These are phyloP conservation scores for Macrotrachela quadricornifera DNA, from an alignment of 1,140 invertebrate genomes.

Conservation along the genomic window DNA sequence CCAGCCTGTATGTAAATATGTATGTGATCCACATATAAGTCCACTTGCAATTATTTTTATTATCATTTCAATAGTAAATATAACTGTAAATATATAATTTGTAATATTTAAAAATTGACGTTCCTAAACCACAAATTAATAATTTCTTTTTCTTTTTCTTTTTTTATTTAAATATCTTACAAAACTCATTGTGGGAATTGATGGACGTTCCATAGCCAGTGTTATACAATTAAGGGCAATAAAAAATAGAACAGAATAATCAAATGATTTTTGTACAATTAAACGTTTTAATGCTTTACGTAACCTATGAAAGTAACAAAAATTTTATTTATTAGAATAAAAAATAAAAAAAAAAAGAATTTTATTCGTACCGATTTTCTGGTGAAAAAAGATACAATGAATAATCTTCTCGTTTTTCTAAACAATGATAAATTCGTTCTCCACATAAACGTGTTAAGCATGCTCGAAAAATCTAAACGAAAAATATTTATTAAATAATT, in stretches of 20 bases:
- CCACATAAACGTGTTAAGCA: too few species aligned
- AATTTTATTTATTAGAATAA: conserved; percentile 17
- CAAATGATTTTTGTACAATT: conserved; percentile 79
- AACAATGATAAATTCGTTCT: conserved; percentile 31
- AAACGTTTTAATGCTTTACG: conserved; percentile 39
- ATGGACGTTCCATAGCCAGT: conserved; percentile 90
- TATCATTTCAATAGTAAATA: conserved; percentile 89
- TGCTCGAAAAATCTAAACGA: too few species aligned
- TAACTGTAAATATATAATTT: conserved; percentile 88
- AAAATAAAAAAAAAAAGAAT: too few species aligned
- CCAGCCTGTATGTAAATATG: conserved; percentile 94
- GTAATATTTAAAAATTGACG: conserved; percentile 63
- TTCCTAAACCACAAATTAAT: too few species aligned
- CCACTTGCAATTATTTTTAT: conserved; percentile 84
- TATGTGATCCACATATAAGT: conserved; percentile 71
- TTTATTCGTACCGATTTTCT: conserved; percentile 50
- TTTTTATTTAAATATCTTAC: conserved; percentile 21
- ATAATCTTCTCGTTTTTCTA: conserved; percentile 62
- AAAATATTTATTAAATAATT: too few species aligned
- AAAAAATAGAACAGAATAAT: conserved; percentile 79
- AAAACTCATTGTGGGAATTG: conserved; percentile 63
- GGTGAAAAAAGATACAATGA: conserved; percentile 64
- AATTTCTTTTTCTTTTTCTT: too few species aligned
- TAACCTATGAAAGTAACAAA: too few species aligned
- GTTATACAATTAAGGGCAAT: conserved; percentile 87